phyloP scores from a whole-genome alignment of 2,113 vertebrate genomes.

The Ptilorrhoa leucosticta region DNA sequence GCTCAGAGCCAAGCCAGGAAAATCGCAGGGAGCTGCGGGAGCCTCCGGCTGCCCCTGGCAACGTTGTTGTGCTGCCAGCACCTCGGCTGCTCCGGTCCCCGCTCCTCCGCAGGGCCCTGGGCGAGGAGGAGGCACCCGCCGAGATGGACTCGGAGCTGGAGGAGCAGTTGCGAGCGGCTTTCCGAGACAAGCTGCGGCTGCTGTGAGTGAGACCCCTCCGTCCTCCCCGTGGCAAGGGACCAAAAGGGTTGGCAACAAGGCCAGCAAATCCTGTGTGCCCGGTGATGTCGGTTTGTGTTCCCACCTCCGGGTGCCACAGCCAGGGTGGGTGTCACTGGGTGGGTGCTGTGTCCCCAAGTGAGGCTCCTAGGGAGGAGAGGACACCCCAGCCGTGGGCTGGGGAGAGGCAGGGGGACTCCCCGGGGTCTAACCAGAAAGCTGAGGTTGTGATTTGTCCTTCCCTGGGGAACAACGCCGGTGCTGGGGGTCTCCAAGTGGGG shows the following conservation, averaged over 20 bases:
- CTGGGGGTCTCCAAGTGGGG: background rate
- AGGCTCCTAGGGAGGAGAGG: background rate
- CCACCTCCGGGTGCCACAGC: accelerated
- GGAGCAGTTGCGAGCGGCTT: background rate
- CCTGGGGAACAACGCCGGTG: background rate
- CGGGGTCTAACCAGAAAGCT: background rate
- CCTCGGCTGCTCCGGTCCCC: background rate
- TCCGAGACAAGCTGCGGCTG: slow-evolving; percentile 34
- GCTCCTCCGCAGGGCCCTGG: background rate
- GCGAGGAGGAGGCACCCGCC: accelerated
- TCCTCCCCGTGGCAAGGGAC: accelerated
- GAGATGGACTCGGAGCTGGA: slow-evolving; percentile 37
- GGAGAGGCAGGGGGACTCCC: background rate
- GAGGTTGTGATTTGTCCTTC: background rate
- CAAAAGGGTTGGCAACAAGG: accelerated
- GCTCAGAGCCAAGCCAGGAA: background rate
- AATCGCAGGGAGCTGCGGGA: background rate
- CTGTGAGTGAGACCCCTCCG: background rate
- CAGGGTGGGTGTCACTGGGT: background rate
- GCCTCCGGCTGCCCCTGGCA: slow-evolving; percentile 28
- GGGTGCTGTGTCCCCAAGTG: background rate
- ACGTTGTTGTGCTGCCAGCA: background rate
- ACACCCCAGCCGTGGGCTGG: background rate
- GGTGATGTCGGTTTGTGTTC: accelerated
- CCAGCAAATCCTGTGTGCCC: accelerated